Base-by-base conservation (phyloP, 53 echinoderm and acorn worm species). In the Antedon mediterranea region DNA sequence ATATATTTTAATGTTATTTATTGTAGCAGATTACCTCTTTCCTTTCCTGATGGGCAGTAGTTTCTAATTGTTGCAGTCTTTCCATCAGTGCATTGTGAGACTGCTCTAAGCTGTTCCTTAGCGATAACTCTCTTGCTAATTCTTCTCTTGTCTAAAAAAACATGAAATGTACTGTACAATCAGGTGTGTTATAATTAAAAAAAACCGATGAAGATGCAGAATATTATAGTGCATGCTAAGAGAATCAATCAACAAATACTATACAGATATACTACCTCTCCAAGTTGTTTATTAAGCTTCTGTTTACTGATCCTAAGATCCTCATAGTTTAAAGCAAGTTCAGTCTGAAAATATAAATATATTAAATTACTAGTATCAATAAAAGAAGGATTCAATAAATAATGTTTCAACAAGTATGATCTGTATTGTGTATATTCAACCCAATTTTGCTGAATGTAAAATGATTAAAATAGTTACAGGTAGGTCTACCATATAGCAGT, bases 111-210 rank as follows among this genome's bases (percentile, higher is more conserved):
- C 89, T 94, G 42, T 32, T 72, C 43, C 91, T 85, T 18, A 94
- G 87, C 43, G 85, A 83, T 31, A 81, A 72, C 78, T 94, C 94
- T 74, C 90, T 84, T 20, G 87, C 82, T 11, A 94, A 70, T 71
- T 94, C 89, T 31, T 91, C 91, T 31, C 84, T 82, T 31, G 87
- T 73, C 94, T 94, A 27, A n/a, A n/a, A n/a, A n/a, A n/a, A n/a
- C n/a, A n/a, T n/a, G n/a, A n/a, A n/a, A n/a, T n/a, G n/a, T n/a
- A n/a, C n/a, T n/a, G n/a, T n/a, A n/a, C n/a, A n/a, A n/a, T n/a
- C n/a, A n/a, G n/a, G n/a, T n/a, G n/a, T n/a, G n/a, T n/a, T n/a
- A n/a, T n/a, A n/a, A n/a, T n/a, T n/a, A n/a, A n/a, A n/a, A n/a
- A n/a, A n/a, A n/a, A n/a, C n/a, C n/a, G n/a, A n/a, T n/a, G n/a